phyloP scores from a whole-genome alignment of 2,113 vertebrate species.

The Aythya baeri region DNA sequence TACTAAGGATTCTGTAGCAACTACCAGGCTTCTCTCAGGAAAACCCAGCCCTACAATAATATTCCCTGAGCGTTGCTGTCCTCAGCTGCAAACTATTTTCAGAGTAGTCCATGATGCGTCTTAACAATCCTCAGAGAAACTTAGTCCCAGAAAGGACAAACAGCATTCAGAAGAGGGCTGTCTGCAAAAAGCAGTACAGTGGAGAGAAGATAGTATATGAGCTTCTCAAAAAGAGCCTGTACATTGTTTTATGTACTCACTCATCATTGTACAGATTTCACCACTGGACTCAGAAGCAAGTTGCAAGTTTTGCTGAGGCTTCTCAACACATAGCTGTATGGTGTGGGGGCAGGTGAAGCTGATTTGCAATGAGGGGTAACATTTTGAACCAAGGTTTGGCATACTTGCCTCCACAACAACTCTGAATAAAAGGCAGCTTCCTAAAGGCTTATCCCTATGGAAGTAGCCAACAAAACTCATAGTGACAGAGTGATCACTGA shows the following conservation, averaged over 20 bases:
- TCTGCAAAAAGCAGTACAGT: background rate
- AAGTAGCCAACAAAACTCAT: background rate
- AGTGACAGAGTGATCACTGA: background rate
- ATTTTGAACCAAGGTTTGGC: background rate
- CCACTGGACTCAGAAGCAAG: background rate
- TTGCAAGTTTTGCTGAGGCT: background rate
- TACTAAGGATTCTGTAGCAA: background rate
- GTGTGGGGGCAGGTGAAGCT: background rate
- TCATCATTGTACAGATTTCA: background rate
- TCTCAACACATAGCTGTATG: background rate
- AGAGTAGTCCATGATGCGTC: background rate
- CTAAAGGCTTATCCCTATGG: background rate
- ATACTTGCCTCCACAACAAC: background rate
- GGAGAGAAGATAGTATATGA: background rate
- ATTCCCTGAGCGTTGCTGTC: background rate
- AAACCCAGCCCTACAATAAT: background rate
- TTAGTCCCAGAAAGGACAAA: background rate
- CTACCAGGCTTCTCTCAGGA: background rate
- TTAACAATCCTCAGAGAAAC: background rate
- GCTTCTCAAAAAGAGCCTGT: no score
- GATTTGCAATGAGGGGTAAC: background rate
- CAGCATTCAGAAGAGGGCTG: background rate
- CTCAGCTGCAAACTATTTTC: background rate
- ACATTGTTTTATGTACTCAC: no score
- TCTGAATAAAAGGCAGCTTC: background rate